These are phyloP conservation scores for Cataglyphis albicans DNA, from an alignment of 2,888 invertebrate genomes.

Conservation along the genomic window DNA sequence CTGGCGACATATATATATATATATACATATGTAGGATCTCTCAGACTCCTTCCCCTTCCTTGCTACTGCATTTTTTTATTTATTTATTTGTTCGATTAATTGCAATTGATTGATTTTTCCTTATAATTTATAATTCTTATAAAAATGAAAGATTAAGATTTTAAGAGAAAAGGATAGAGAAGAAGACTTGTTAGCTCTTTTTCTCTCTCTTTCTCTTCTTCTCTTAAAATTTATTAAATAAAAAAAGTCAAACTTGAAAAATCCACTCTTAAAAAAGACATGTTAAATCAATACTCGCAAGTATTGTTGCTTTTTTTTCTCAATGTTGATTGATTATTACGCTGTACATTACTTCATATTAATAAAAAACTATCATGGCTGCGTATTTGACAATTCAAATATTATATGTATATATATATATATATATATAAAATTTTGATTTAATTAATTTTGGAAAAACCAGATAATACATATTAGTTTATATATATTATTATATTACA, in stretches of 20 bases:
- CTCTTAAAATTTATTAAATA: neutral
- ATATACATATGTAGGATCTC: neutral
- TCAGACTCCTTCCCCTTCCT: neutral
- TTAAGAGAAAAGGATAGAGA: neutral
- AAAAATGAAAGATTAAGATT: neutral
- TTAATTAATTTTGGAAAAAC: no score
- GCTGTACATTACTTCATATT: no score
- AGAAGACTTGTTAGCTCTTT: neutral
- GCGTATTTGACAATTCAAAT: no score
- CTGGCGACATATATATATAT: constrained; percentile 8
- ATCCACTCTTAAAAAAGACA: no score
- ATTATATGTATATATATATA: neutral
- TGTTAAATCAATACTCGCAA: no score
- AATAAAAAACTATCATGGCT: no score
- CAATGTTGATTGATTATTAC: no score
- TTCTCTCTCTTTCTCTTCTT: neutral
- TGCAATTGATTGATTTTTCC: neutral
- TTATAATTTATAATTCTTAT: constrained; percentile 20
- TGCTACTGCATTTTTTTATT: constrained; percentile 1
- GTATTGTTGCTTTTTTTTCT: no score
- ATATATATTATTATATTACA: no score
- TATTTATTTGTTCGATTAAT: neutral
- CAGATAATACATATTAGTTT: no score
- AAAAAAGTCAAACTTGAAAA: neutral
- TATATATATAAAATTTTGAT: neutral